A percentile compares a stretch with the other conserved stretches of the same genome.
phyloP scores from a whole-genome alignment of 1,140 invertebrate species.

The Drosophila kepulauana region DNA sequence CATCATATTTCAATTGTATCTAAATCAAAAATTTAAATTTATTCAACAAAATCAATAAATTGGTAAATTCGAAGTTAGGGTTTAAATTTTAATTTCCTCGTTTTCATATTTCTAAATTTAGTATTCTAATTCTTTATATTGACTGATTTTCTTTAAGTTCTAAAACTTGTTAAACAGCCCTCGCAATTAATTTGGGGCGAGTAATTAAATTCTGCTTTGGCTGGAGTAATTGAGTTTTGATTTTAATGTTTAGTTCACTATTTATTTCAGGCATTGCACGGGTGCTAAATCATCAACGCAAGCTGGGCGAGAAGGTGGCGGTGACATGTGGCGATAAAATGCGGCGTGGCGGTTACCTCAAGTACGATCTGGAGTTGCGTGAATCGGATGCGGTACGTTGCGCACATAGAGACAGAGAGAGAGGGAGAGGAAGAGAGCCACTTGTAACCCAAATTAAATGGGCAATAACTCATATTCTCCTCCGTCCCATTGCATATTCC shows the following conservation, averaged over 20 bases:
- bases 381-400: slow-evolving; percentile 76
- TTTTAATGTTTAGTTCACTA: slow-evolving; percentile 17
- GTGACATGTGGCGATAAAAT: slow-evolving; percentile 72
- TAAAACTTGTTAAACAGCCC: neutral
- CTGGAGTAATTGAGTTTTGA: slow-evolving; percentile 15
- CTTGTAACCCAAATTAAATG: neutral
- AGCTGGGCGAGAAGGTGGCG: slow-evolving; percentile 74
- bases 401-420: no score
- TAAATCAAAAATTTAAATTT: no score
- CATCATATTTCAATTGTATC: no score
- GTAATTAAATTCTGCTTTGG: slow-evolving; percentile 10
- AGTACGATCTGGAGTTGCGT: slow-evolving; percentile 82
- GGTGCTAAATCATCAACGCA: slow-evolving; percentile 65
- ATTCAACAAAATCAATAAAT: no score
- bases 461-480: slow-evolving; percentile 31
- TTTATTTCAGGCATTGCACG: slow-evolving; percentile 66
- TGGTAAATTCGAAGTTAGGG: no score
- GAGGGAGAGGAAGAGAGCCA: no score
- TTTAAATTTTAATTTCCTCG: no score
- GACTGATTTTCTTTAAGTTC: neutral
- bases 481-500: neutral
- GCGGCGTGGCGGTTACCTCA: slow-evolving; percentile 64
- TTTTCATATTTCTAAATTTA: neutral
- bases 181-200: neutral
- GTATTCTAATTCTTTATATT: neutral